Conservation (phyloP, 2,888 invertebrate species). For the Trissoscelio sp. region DNA sequence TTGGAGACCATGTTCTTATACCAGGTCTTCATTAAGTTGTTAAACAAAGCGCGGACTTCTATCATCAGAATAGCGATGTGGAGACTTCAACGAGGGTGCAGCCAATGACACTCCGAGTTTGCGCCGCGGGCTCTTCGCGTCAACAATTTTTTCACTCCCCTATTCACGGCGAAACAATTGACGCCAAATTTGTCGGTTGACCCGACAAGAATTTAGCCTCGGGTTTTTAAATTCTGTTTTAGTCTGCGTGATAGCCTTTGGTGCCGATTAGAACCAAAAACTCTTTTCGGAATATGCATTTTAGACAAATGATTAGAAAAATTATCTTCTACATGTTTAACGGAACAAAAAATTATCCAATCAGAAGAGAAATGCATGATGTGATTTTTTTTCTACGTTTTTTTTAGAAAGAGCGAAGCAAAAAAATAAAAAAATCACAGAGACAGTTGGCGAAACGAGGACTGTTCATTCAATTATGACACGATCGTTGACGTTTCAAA, state of each 20-base stretch:
- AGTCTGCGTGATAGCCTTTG: conserved; percentile 69
- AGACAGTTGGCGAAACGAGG: conserved; percentile 28
- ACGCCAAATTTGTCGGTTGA: conserved; percentile 44
- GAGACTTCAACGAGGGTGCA: conserved; percentile 46
- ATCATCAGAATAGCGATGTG: conserved; percentile 44
- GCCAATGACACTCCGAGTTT: conserved; percentile 49
- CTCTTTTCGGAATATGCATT: conserved; percentile 14
- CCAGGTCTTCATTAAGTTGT: conserved; percentile 52
- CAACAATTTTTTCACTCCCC: conserved; percentile 2
- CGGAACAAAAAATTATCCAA: too few relatives aligned
- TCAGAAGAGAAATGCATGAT: too few relatives aligned
- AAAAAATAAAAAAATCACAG: not conserved
- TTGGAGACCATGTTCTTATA: conserved; percentile 32
- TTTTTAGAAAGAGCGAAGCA: not conserved
- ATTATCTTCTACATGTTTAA: too few relatives aligned
- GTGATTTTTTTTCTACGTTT: too few relatives aligned
- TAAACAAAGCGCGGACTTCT: conserved; percentile 45
- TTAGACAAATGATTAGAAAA: too few relatives aligned
- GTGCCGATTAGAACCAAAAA: conserved; percentile 63
- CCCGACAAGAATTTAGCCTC: conserved; percentile 23
- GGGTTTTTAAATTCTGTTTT: conserved; percentile 33
- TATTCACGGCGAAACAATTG: conserved; percentile 32
- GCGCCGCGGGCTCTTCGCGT: conserved; percentile 46
- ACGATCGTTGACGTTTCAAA: conserved; percentile 17
- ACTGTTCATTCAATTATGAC: conserved; percentile 26